A percentile compares a stretch with the other conserved stretches of the same genome.
These are phyloP conservation scores for Creontiades dilutus DNA, from an alignment of 2,888 invertebrate genomes.

Conservation along the genomic window DNA sequence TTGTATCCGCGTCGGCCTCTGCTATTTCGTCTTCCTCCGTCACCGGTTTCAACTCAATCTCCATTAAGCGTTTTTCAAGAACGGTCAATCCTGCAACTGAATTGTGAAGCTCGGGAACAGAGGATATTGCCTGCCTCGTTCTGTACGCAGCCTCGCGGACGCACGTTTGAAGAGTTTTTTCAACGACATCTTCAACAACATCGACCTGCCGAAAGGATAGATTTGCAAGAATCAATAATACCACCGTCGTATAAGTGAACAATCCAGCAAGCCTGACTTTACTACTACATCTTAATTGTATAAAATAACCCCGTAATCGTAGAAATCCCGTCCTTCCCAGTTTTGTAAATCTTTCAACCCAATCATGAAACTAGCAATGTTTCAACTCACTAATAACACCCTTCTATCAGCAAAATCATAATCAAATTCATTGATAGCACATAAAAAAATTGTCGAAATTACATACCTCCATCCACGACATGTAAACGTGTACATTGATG, in stretches of 20 bases:
- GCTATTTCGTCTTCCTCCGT: constrained; percentile 75
- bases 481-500: constrained; percentile 73
- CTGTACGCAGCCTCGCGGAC: constrained; percentile 73
- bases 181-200: constrained; percentile 68
- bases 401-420: too few species aligned
- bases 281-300: too few species aligned
- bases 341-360: too few species aligned
- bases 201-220: constrained; percentile 40
- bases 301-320: too few species aligned
- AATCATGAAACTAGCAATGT: too few species aligned
- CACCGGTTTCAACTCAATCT: constrained; percentile 73
- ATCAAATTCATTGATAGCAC: too few species aligned
- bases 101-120: constrained; percentile 59
- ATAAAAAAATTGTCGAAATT: too few species aligned
- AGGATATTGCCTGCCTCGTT: constrained; percentile 66
- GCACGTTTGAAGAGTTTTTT: constrained; percentile 72
- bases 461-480: constrained; percentile 74
- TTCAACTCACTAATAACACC: too few species aligned
- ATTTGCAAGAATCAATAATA: too few species aligned
- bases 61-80: constrained; percentile 64
- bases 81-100: constrained; percentile 63
- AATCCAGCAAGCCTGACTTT: too few species aligned
- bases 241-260: too few species aligned
- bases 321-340: too few species aligned
- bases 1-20: constrained; percentile 73